Evolutionary conservation across 2,888 invertebrate genomes (phyloP).

Genomic region (Rhyacophila evoluta): DNA sequence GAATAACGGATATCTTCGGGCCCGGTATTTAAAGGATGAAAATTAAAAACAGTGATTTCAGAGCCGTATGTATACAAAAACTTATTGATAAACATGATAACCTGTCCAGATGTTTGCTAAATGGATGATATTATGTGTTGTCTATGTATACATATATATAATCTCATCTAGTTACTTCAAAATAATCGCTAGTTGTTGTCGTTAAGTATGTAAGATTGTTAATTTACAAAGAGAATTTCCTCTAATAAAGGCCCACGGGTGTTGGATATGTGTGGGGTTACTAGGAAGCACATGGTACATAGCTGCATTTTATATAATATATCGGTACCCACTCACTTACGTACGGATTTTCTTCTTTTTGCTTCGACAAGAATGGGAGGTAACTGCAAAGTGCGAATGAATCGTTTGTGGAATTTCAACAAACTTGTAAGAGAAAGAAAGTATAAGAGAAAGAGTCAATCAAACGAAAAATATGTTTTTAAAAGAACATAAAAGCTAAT

Average conservation of each 20-base stretch:
- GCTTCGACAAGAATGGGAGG: conserved; percentile 6
- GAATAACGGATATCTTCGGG: too few species aligned
- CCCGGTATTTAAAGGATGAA: too few species aligned
- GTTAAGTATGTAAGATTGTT: too few species aligned
- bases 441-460: neutral
- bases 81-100: too few species aligned
- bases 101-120: too few species aligned
- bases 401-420: neutral
- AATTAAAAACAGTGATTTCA: too few species aligned
- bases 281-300: neutral
- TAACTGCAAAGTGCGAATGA: conserved; percentile 16
- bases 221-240: neutral
- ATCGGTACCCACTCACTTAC: neutral
- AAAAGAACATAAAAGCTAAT: neutral
- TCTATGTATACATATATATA: too few species aligned
- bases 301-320: neutral
- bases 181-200: too few species aligned
- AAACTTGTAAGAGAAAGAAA: neutral
- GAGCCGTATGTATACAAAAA: too few species aligned
- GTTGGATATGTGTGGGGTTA: neutral
- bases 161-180: too few species aligned
- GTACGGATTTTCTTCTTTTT: neutral
- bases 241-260: neutral
- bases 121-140: too few species aligned
- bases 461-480: neutral